Evolutionary conservation across 2,797 vertebrate genomes (phyloP), one percentile per base, ranked within the genome.

Genomic region (Cryptoprocta ferox): DNA sequence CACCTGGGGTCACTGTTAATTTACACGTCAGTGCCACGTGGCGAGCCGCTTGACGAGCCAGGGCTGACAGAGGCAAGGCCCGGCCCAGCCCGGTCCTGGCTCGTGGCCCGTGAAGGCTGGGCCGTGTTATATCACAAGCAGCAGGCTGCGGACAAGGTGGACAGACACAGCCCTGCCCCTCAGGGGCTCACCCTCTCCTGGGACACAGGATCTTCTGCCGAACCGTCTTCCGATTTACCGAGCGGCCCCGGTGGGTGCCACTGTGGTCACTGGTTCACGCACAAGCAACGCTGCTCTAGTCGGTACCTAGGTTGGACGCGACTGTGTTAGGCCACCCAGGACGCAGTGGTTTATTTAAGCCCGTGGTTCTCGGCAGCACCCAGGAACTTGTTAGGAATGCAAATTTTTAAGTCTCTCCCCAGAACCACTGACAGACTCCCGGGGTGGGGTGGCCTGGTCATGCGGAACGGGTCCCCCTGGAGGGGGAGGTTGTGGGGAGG

Each of bases 401-500:
- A 50, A 3, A 53, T 75, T 30, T 39, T 89, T 30, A 39, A 82
- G 45, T 18, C 1, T 21, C 6, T 80, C 59, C 35, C 50, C 7
- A 65, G 81, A 39, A 12, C 1, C 8, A 18, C 19, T 9, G 26
- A 45, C 8, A 76, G 71, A 32, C 16, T 16, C 2, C 3, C 2
- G 6, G 73, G 71, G 26, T 0, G 5, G 24, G 10, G 5, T 18
- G 2, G 3, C 16, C 0, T 15, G 0, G 1, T 1, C 6, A 5
- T 35, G 13, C 18, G 65, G 14, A 68, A 5, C 11, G 32, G 26
- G 30, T 7, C 15, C 10, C 10, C 48, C 37, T 19, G 9, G 13
- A 0, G 0, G 18, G 6, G 19, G 50, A 18, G 53, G 16, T 16
- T 5, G 18, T 4, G 5, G 2, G 3, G n/a, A n/a, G 56, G 3